Evolutionary conservation across 2,888 invertebrate species (phyloP), one percentile per base, ranked within the genome.

Genomic region (Tetranychus piercei): DNA sequence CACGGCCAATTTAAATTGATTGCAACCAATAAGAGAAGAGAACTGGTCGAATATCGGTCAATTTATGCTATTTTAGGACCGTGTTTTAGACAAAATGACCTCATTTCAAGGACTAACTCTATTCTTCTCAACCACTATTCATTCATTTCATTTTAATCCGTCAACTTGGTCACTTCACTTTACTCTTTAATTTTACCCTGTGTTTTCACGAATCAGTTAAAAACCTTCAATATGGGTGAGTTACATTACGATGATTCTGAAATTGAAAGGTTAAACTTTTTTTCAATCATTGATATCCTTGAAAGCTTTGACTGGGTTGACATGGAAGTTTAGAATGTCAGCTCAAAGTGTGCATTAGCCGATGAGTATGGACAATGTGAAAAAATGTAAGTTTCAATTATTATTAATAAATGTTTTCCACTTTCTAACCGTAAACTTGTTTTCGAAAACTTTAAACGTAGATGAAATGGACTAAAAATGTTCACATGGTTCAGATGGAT

Each of bases 181-280:
- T 2, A 55, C 55, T 15, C 15, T 15, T 45, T 55, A 55, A 55
- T 0, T 55, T 55, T 55, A 15, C 55, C 7, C 9, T 55, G 11
- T 55, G 55, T 55, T 55, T 55, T 15, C 15, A 9, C 15, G 6
- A 34, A 34, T 34, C 34, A 34, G 34, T 34, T 5, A 34, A 34
- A 34, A 34, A 34, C 34, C 34, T 4, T 15, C 9, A 55, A 55
- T 15, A 55, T 55, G 55, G 15, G 55, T 6, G 55, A 55, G 15
- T 55, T 55, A 55, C 9, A 55, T 9, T 55, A 55, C 55, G 55
- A 55, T 3, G 69, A 69, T 34, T 4, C 69, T 23, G 34, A 69
- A 20, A n/a, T 69, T 18, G 69, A 69, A 69, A 23, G 69, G 22
- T 20, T 69, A 69, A 69, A 69, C 8, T 69, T 69, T n/a, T 67